Evolutionary conservation across 1,140 invertebrate genomes (phyloP), one percentile per base, ranked within the genome.

Genomic region (Bombus polaris): DNA sequence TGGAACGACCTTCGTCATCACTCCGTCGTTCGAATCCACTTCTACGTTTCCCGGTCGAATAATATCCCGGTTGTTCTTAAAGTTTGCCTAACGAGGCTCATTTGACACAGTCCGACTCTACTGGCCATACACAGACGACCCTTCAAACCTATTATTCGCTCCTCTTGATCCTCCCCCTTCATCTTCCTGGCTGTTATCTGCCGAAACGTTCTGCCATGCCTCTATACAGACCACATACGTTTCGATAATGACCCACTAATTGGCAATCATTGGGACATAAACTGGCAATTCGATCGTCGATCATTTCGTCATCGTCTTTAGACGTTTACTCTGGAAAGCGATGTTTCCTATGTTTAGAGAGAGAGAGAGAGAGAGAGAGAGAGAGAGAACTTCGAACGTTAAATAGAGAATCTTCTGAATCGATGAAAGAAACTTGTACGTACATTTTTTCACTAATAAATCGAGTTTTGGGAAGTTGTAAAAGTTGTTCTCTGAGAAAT

Each of bases 41-140:
- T 79, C 88, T 81, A 32, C 71, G n/a, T 83, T 86, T 86, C 59
- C 75, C 25, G 39, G 59, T 47, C 76, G 59, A 78, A 87, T 81
- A 78, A 89, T 89, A 87, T 73, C 77, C 76, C 18, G 25, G 32
- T 39, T 57, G 71, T 76, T 82, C 80, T 87, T 84, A 87, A 91
- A 92, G 87, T 92, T 92, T 88, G 88, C 75, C 85, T 93, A 93
- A 92, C 90, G 91, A 89, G 90, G 83, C 91, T 92, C 91, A 88
- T 92, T 91, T 78, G 85, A 76, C 83, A 84, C 73, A 87, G 42
- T 70, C 72, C 62, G 74, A 70, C 81, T 76, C 28, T 71, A 32
- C 72, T 35, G 65, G 62, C 47, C 65, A 57, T 44, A 81, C 70
- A 59, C 70, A 59, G n/a, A 42, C 68, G 47, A 42, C 76, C 65